phyloP scores from a whole-genome alignment of 2,113 vertebrate genomes.

The Ctenomys sociabilis region DNA sequence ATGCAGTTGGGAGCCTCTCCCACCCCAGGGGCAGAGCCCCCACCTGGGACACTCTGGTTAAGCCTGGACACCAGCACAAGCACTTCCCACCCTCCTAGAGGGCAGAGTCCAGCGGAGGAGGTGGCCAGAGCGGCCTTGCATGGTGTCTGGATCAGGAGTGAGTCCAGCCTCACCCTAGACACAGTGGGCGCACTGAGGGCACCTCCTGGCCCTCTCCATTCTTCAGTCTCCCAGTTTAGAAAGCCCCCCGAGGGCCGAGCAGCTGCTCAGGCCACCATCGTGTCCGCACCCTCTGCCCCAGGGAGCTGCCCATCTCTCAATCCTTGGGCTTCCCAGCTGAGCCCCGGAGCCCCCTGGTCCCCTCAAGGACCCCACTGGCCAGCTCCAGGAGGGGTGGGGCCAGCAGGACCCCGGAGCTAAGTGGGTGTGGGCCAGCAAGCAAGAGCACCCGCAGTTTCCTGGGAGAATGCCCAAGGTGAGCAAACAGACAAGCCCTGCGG shows the following conservation, averaged over 20 bases:
- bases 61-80: too few species aligned
- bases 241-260: not conserved
- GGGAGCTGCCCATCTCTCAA: too few species aligned
- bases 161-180: not conserved
- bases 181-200: slow-evolving; percentile 8
- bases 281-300: rapidly evolving
- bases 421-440: not conserved
- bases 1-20: not conserved
- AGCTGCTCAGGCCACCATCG: not conserved
- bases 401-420: too few species aligned
- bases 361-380: rapidly evolving
- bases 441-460: not conserved
- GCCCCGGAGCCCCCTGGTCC: not conserved
- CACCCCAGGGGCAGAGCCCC: not conserved
- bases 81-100: not conserved
- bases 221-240: not conserved
- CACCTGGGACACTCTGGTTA: not conserved
- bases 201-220: not conserved
- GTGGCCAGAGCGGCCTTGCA: not conserved
- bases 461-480: not conserved
- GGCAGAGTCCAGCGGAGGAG: not conserved
- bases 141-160: not conserved
- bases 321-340: not conserved
- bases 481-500: not conserved
- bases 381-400: not conserved